Evolutionary conservation across 2,113 vertebrate genomes (phyloP).

Genomic region (Sialia sialis): DNA sequence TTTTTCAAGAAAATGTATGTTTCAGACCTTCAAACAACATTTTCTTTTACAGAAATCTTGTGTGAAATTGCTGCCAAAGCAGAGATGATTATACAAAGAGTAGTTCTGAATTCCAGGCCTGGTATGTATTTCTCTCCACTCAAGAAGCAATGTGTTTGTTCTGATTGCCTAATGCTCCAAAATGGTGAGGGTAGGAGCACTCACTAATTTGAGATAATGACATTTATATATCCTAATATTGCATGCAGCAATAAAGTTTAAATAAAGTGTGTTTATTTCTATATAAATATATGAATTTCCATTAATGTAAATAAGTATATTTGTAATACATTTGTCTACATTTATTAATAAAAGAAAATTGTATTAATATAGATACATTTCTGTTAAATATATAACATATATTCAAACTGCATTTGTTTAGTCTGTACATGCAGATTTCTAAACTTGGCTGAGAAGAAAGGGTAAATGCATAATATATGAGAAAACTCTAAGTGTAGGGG

Average conservation of each 20-base stretch:
- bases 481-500: not conserved
- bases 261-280: not conserved
- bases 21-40: not conserved
- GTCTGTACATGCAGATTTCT: not conserved
- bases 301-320: not conserved
- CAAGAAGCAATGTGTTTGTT: not conserved
- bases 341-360: not conserved
- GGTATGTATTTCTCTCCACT: slow-evolving; percentile 72
- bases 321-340: not conserved
- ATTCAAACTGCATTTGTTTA: not conserved
- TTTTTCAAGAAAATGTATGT: not conserved
- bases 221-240: not conserved
- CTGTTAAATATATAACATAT: not conserved
- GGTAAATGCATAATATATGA: not conserved
- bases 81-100: slow-evolving; percentile 76
- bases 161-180: not conserved
- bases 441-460: not conserved
- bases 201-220: not conserved
- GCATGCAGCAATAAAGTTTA: not conserved
- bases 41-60: slow-evolving; percentile 30
- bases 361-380: not conserved
- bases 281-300: not conserved
- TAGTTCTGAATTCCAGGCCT: slow-evolving; percentile 84
- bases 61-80: not conserved
- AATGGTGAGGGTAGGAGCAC: not conserved